A percentile compares a stretch with the other conserved stretches of the same genome.
Evolutionary conservation across 2,113 vertebrate genomes (phyloP).

Genomic region (Potamarius usumacintae): DNA sequence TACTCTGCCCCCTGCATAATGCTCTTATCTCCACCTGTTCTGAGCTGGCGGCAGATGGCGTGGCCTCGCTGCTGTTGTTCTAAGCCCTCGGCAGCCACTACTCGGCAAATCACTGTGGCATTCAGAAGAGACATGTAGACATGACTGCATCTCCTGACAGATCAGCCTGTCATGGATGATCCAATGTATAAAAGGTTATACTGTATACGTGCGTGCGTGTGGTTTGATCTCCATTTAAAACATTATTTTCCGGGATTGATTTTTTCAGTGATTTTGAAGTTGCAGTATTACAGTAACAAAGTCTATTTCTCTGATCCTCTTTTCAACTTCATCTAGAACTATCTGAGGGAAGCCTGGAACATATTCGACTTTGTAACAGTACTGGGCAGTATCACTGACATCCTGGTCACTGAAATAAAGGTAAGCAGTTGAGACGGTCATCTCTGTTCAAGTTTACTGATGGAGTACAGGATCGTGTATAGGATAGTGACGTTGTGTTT

Average conservation of each 20-base stretch:
- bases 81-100: slow-evolving; percentile 8
- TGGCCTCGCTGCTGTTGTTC: slow-evolving; percentile 44
- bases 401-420: slow-evolving; percentile 96
- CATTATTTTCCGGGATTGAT: background rate
- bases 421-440: slow-evolving; percentile 70
- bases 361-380: slow-evolving; percentile 99
- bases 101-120: slow-evolving; percentile 29
- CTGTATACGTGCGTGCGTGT: background rate
- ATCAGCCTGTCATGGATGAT: slow-evolving; percentile 43
- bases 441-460: background rate
- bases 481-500: slow-evolving; percentile 3
- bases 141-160: slow-evolving; percentile 44
- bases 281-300: background rate
- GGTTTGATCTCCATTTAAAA: slow-evolving; percentile 1
- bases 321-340: slow-evolving; percentile 73
- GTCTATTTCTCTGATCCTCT: background rate
- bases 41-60: slow-evolving; percentile 54
- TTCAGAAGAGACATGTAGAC: slow-evolving; percentile 21
- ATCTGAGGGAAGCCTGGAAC: slow-evolving; percentile 97
- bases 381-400: slow-evolving; percentile 98
- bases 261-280: background rate
- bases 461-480: background rate
- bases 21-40: slow-evolving; percentile 71
- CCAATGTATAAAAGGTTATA: slow-evolving; percentile 6
- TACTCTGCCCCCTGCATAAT: slow-evolving; percentile 59